Evolutionary conservation across 2,888 invertebrate genomes (phyloP).

Genomic region (Latrodectus elegans): DNA sequence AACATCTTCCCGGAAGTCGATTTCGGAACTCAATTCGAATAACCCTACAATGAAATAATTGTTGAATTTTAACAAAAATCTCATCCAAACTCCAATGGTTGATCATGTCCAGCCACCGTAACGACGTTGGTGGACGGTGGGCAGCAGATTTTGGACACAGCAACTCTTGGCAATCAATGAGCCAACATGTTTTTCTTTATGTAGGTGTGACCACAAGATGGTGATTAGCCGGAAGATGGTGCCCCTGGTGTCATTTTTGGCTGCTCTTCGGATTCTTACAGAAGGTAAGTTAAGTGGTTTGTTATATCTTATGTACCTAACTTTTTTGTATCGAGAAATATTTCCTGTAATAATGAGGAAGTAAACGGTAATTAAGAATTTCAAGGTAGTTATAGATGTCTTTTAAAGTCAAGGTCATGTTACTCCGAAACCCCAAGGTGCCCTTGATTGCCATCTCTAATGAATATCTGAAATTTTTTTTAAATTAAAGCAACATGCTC

Average conservation of each 20-base stretch:
- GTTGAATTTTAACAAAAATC: conserved; percentile 47
- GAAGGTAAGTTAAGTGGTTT: conserved; percentile 80
- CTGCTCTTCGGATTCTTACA: conserved; percentile 86
- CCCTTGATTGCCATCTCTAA: not conserved
- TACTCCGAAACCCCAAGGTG: not conserved
- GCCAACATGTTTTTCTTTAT: conserved; percentile 60
- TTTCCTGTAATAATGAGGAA: not conserved
- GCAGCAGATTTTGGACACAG: conserved; percentile 13
- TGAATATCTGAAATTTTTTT: no score
- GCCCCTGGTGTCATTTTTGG: conserved; percentile 89
- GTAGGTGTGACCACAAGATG: conserved; percentile 67
- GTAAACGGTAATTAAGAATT: not conserved
- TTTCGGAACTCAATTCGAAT: conserved; percentile 47
- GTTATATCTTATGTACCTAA: not conserved
- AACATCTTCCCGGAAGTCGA: conserved; percentile 54
- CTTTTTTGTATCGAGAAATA: not conserved
- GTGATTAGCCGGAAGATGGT: conserved; percentile 78
- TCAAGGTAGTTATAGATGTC: not conserved
- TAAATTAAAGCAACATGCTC: no score
- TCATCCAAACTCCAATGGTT: conserved; percentile 40
- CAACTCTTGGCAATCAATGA: conserved; percentile 28
- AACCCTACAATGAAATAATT: conserved; percentile 36
- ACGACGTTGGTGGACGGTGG: conserved; percentile 54
- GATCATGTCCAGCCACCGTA: conserved; percentile 50
- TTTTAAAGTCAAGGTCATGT: conserved; percentile 22